Base-by-base conservation (phyloP, 2,113 vertebrate genomes). In the Ascaphus truei region DNA sequence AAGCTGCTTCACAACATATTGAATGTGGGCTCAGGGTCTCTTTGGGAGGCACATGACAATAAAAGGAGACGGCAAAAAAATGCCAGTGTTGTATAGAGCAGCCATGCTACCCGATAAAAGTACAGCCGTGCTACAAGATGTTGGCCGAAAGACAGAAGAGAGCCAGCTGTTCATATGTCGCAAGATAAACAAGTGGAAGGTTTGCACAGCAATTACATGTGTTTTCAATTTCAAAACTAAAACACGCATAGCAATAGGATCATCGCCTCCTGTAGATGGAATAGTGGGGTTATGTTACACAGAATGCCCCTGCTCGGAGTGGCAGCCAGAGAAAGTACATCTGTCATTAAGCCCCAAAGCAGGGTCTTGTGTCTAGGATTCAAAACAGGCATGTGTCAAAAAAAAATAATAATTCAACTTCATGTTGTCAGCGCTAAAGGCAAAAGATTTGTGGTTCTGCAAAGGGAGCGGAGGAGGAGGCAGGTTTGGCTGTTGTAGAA, bases 101-200 rank as follows among this genome's bases (percentile, higher is more conserved):
- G n/a, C n/a, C n/a, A n/a, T n/a, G n/a, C n/a, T n/a, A n/a, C n/a
- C n/a, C n/a, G n/a, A n/a, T n/a, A n/a, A n/a, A n/a, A n/a, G n/a
- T n/a, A n/a, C n/a, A n/a, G n/a, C n/a, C n/a, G n/a, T n/a, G n/a
- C n/a, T n/a, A n/a, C n/a, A n/a, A n/a, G n/a, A n/a, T n/a, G n/a
- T n/a, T n/a, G n/a, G n/a, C n/a, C n/a, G n/a, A n/a, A n/a, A n/a
- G n/a, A n/a, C n/a, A n/a, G 47, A 16, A 43, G 81, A 82, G 33
- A 13, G 13, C 63, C 71, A 78, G 75, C 75, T 81, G 80, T 36
- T 71, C 6, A 3, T 56, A 73, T 36, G 69, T 60, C 72, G 72
- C 51, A 74, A 74, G 77, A 75, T 65, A 84, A 81, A 78, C 76
- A 79, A 73, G 41, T 68, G 47, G 52, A 73, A 73, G n/a, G 72